phyloP scores from a whole-genome alignment of 1,140 invertebrate species.

The Leptinotarsa texana region DNA sequence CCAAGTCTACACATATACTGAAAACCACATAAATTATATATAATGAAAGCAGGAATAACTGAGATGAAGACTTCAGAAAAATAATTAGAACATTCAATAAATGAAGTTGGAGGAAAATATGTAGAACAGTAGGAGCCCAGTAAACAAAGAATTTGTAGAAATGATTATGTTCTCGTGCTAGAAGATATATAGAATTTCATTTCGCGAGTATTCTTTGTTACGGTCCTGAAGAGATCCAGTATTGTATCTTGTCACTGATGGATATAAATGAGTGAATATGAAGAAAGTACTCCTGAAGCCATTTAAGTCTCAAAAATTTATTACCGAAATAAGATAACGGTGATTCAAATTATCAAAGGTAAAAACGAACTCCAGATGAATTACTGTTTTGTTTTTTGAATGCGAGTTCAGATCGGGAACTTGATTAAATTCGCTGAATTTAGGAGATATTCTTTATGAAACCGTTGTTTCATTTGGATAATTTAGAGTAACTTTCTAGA shows the following conservation, averaged over 20 bases:
- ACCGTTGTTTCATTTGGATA: background rate
- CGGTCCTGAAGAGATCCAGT: constrained; percentile 3
- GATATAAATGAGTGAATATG: constrained; percentile 22
- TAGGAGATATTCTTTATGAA: background rate
- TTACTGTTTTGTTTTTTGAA: background rate
- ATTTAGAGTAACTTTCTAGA: background rate
- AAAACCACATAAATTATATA: no score
- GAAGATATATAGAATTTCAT: no score
- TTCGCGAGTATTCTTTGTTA: no score
- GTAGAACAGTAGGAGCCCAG: no score
- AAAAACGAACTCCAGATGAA: background rate
- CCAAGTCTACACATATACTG: no score
- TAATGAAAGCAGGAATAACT: no score
- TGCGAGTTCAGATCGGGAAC: background rate
- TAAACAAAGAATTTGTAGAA: no score
- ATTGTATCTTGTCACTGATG: constrained; percentile 24
- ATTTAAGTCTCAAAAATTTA: constrained; percentile 20
- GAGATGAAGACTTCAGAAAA: no score
- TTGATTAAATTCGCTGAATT: constrained; percentile 1
- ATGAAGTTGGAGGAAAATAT: no score
- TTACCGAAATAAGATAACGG: constrained; percentile 15
- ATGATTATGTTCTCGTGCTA: no score
- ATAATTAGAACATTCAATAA: no score
- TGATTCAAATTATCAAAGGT: constrained; percentile 8
- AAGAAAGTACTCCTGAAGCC: constrained; percentile 20